Evolutionary conservation across 2,113 vertebrate genomes (phyloP).

Genomic region (Platanista minor): DNA sequence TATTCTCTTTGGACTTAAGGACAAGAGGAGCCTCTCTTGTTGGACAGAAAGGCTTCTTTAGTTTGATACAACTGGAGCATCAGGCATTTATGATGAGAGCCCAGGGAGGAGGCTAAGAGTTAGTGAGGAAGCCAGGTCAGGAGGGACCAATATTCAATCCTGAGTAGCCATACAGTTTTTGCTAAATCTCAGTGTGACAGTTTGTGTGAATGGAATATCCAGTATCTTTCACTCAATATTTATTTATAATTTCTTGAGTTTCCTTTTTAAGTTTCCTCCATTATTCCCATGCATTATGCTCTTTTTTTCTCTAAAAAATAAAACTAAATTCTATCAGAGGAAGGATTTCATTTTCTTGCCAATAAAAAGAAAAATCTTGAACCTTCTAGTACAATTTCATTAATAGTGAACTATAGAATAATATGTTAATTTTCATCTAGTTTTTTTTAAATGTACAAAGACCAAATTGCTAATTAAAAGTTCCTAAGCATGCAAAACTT

Average conservation of each 20-base stretch:
- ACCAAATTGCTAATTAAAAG: constrained; percentile 44
- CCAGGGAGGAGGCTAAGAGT: background rate
- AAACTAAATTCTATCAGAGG: background rate
- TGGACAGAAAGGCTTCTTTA: background rate
- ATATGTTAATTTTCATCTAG: constrained; percentile 47
- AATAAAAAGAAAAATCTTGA: background rate
- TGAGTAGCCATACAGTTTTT: background rate
- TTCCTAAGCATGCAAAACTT: constrained; percentile 8
- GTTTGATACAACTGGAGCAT: background rate
- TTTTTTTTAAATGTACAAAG: constrained; percentile 44
- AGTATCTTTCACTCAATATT: background rate
- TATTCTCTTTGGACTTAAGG: background rate
- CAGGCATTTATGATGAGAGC: background rate
- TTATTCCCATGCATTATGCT: background rate
- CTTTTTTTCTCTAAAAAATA: background rate
- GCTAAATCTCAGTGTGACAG: background rate
- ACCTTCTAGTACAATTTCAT: constrained; percentile 32
- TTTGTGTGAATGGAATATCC: background rate
- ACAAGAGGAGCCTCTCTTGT: background rate
- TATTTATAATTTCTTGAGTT: background rate
- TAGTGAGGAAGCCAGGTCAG: background rate
- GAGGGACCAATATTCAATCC: background rate
- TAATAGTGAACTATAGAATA: constrained; percentile 19
- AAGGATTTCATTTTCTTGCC: background rate
- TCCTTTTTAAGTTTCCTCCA: background rate